Percentiles rank a stretch among this genome's conserved stretches.
Evolutionary conservation across 2,113 vertebrate genomes (phyloP).

Genomic region (Pholis gunnellus): DNA sequence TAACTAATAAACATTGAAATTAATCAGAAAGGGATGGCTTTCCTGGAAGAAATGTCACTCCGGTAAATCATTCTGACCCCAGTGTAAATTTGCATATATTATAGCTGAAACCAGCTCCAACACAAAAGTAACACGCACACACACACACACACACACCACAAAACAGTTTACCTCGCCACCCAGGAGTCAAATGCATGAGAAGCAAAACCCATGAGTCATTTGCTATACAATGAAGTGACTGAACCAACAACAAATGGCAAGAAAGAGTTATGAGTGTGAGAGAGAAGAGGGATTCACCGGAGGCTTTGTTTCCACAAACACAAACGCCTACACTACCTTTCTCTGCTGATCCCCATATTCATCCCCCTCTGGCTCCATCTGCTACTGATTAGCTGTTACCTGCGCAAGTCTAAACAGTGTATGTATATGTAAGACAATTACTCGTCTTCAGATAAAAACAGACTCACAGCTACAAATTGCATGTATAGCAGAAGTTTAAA

Average conservation of each 20-base stretch:
- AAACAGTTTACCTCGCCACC: not conserved
- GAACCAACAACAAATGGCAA: not conserved
- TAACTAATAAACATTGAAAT: not conserved
- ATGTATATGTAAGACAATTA: constrained; percentile 34
- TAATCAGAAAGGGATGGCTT: not conserved
- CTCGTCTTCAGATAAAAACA: constrained; percentile 14
- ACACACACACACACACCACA: too few relatives aligned
- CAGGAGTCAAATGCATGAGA: not conserved
- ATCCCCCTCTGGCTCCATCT: constrained; percentile 40
- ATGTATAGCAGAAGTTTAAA: not conserved
- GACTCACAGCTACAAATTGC: not conserved
- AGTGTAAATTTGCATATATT: not conserved
- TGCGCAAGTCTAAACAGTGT: constrained; percentile 39
- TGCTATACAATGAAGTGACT: not conserved
- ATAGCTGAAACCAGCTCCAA: not conserved
- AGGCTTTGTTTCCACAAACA: constrained; percentile 32
- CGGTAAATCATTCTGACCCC: not conserved
- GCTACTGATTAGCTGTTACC: constrained; percentile 57
- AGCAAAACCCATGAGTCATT: constrained; percentile 16
- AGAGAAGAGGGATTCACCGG: constrained; percentile 8
- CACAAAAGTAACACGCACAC: not conserved
- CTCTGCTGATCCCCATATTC: constrained; percentile 38
- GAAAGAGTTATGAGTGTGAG: constrained; percentile 3
- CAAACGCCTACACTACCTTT: constrained; percentile 18
- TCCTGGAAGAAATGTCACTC: not conserved